These are phyloP conservation scores for Dermolepida albohirtum DNA, from an alignment of 2,888 invertebrate genomes.

Conservation along the genomic window DNA sequence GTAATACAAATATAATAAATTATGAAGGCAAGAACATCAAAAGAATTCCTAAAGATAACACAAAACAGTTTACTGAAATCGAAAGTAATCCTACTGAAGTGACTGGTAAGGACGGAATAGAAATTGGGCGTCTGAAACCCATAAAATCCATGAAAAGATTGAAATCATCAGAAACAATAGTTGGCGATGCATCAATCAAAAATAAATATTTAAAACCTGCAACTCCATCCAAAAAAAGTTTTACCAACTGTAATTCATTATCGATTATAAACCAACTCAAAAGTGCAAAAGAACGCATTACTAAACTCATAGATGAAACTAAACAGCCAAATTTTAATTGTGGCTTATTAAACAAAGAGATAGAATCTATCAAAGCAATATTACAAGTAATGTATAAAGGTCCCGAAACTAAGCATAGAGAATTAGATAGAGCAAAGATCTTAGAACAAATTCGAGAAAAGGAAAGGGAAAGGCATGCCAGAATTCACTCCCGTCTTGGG, in stretches of 20 bases:
- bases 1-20: too few relatives aligned
- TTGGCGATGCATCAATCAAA: not conserved
- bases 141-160: too few relatives aligned
- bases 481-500: conserved; percentile 4
- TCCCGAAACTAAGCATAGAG: conserved; percentile 9
- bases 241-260: not conserved
- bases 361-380: conserved; percentile 10
- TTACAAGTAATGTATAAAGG: conserved; percentile 1
- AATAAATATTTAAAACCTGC: not conserved
- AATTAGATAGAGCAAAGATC: conserved; percentile 7
- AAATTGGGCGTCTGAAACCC: too few relatives aligned
- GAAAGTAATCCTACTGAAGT: too few relatives aligned
- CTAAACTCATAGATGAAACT: not conserved
- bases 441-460: conserved; percentile 15
- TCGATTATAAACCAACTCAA: conserved; percentile 6
- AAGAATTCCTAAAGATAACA: too few relatives aligned
- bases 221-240: not conserved
- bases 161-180: not conserved
- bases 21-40: too few relatives aligned
- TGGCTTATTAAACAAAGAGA: conserved; percentile 11
- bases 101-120: too few relatives aligned
- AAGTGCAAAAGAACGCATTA: conserved; percentile 1
- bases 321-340: conserved; percentile 12
- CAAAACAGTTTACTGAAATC: too few relatives aligned
- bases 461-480: conserved; percentile 12